A percentile compares a stretch with the other conserved stretches of the same genome.
phyloP scores from a whole-genome alignment of 2,113 vertebrate genomes.

The Dolichallabes microphthalmus region DNA sequence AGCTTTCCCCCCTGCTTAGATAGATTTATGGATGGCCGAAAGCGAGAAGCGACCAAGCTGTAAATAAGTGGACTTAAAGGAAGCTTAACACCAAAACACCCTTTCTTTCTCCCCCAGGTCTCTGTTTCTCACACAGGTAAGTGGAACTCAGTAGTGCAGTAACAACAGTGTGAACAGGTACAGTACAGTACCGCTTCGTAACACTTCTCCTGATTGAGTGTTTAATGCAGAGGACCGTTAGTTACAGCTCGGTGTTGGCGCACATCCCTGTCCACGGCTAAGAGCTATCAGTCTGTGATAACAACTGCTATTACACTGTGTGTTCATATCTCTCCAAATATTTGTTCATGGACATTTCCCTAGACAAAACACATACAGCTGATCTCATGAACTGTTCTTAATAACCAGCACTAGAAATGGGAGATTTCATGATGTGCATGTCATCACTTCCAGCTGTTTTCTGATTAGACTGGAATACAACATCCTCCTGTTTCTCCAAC shows the following conservation, averaged over 20 bases:
- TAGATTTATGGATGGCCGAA: slow-evolving; percentile 37
- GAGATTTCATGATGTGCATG: slow-evolving; percentile 4
- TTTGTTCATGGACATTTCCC: background rate
- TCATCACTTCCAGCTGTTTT: slow-evolving; percentile 19
- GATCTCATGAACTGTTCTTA: background rate
- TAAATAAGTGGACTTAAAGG: slow-evolving; percentile 21
- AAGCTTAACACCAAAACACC: background rate
- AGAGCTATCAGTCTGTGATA: background rate
- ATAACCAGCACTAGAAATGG: background rate
- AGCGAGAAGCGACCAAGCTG: background rate
- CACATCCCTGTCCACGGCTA: background rate
- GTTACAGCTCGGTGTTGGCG: background rate
- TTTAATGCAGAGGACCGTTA: background rate
- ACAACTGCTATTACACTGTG: background rate
- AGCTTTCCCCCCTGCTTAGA: background rate
- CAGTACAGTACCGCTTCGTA: background rate
- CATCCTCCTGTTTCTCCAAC: background rate
- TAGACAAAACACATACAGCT: background rate
- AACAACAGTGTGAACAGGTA: background rate
- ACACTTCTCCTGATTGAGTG: background rate
- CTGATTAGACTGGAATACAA: background rate
- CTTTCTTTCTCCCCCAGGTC: too few relatives aligned
- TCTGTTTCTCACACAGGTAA: slow-evolving; percentile 4
- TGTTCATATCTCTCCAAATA: background rate
- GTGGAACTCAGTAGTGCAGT: background rate